A percentile compares a stretch with the other conserved stretches of the same genome.
These are phyloP conservation scores for Ellobius talpinus DNA, from an alignment of 2,113 vertebrate genomes.

Conservation along the genomic window DNA sequence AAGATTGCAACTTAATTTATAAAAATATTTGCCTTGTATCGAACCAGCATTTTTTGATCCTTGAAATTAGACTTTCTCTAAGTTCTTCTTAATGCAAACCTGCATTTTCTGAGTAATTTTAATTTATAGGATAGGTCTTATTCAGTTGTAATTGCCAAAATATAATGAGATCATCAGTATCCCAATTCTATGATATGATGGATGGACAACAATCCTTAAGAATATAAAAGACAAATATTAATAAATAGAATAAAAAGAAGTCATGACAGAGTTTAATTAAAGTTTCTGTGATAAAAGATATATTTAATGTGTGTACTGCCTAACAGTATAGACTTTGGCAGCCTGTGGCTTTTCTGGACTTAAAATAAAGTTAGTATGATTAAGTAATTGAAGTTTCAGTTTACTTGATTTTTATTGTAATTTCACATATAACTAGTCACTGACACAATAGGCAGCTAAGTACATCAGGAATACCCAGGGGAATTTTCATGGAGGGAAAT, in stretches of 20 bases:
- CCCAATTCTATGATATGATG: neutral
- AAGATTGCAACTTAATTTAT: neutral
- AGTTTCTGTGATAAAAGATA: slow-evolving; percentile 4
- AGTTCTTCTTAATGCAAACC: neutral
- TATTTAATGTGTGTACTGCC: neutral
- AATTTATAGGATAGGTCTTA: neutral
- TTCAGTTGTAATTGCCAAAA: slow-evolving; percentile 23
- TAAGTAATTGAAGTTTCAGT: slow-evolving; percentile 26
- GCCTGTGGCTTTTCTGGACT: neutral
- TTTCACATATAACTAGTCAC: neutral
- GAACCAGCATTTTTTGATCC: slow-evolving; percentile 30
- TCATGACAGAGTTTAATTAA: neutral
- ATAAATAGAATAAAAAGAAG: neutral
- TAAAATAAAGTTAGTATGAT: neutral
- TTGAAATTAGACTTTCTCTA: slow-evolving; percentile 30
- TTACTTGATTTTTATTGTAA: neutral
- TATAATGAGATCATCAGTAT: neutral
- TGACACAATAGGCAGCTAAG: neutral
- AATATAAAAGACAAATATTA: neutral
- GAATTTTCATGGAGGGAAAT: neutral
- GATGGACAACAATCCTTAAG: neutral
- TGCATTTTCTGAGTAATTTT: neutral
- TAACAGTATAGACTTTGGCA: neutral
- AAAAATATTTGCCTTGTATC: neutral
- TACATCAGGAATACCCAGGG: neutral